Percentiles rank a stretch among this genome's conserved stretches.
These are phyloP conservation scores for Lethenteron camtschaticum DNA, from an alignment of 2,113 vertebrate genomes.

Conservation along the genomic window DNA sequence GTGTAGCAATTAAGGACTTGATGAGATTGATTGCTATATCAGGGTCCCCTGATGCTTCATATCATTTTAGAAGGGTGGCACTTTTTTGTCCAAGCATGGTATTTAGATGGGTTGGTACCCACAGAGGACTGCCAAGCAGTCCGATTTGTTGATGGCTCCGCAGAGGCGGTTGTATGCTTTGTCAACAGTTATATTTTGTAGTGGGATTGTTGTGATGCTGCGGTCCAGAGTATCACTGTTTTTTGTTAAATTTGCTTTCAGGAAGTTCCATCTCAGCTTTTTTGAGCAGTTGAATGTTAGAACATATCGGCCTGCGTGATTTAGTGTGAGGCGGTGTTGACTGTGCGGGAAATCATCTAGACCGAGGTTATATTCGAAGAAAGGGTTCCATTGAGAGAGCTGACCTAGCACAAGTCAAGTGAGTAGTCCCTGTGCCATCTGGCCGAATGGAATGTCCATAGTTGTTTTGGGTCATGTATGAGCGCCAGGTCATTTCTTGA, in stretches of 20 bases:
- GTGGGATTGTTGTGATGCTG: background rate
- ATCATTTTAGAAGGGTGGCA: background rate
- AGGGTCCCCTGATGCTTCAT: background rate
- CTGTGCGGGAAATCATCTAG: background rate
- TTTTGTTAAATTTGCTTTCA: too few species aligned
- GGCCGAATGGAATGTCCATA: background rate
- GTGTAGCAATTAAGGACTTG: background rate
- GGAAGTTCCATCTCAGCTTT: background rate
- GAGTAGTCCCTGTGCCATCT: background rate
- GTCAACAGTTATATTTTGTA: background rate
- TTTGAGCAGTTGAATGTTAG: background rate
- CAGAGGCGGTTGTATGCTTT: background rate
- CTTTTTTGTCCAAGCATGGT: background rate
- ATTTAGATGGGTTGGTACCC: background rate
- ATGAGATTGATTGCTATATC: background rate
- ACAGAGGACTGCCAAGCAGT: background rate
- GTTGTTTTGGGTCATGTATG: background rate
- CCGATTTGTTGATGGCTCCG: too few species aligned
- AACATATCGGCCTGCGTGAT: background rate
- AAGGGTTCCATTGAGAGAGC: background rate
- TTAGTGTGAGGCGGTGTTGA: background rate
- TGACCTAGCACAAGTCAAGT: background rate
- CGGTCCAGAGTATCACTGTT: background rate
- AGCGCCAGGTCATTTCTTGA: background rate
- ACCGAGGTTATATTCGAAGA: background rate